Evolutionary conservation across 2,113 vertebrate genomes (phyloP).

Genomic region (Brachyhypopomus gauderio): DNA sequence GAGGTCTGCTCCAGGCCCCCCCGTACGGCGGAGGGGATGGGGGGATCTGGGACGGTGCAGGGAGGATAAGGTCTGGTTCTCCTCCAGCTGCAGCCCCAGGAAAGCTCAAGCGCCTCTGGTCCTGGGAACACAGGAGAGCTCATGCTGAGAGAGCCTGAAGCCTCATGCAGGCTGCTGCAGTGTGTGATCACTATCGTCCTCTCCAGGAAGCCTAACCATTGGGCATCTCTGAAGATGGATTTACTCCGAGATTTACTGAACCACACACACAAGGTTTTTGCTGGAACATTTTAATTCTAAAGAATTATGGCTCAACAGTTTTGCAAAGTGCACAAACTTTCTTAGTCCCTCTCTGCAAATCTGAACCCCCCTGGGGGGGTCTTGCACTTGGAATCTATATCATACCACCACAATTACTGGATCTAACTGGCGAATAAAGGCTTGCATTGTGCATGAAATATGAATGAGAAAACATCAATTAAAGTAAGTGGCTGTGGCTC

Average conservation of each 20-base stretch:
- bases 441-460: slow-evolving; percentile 43
- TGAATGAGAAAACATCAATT: slow-evolving; percentile 66
- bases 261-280: background rate
- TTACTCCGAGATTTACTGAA: background rate
- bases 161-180: too few species aligned
- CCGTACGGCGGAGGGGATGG: slow-evolving; percentile 48
- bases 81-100: slow-evolving; percentile 57
- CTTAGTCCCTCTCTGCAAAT: too few species aligned
- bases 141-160: background rate
- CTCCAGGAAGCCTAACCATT: background rate
- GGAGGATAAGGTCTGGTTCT: slow-evolving; percentile 56
- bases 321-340: background rate
- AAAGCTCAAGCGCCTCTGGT: slow-evolving; percentile 3
- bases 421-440: slow-evolving; percentile 47
- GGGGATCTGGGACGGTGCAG: slow-evolving; percentile 67
- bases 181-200: background rate
- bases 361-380: background rate
- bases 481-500: slow-evolving; percentile 59
- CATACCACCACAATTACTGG: slow-evolving; percentile 23
- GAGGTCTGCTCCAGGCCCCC: slow-evolving; percentile 60
- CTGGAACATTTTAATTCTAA: background rate
- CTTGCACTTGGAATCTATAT: slow-evolving; percentile 18
- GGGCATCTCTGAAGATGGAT: background rate
- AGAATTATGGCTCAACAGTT: too few species aligned
- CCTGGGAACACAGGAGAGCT: slow-evolving; percentile 39